phyloP scores from a whole-genome alignment of 2,797 vertebrate genomes.

The Pristis pectinata region DNA sequence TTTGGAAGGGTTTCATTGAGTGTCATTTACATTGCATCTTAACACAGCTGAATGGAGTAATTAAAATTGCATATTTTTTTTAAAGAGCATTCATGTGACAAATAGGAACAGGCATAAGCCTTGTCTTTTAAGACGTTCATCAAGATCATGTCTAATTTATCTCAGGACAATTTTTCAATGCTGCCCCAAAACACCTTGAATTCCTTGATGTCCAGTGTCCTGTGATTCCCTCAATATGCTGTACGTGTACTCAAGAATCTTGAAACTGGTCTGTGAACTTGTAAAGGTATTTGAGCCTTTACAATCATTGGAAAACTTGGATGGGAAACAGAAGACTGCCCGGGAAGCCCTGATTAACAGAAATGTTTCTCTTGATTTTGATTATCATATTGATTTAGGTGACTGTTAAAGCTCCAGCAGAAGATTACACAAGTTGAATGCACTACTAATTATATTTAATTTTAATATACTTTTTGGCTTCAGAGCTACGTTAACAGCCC shows the following conservation, averaged over 20 bases:
- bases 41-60: too few relatives aligned
- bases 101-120: too few relatives aligned
- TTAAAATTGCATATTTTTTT: too few relatives aligned
- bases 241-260: background rate
- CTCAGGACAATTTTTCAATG: too few relatives aligned
- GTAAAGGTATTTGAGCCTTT: background rate
- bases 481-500: background rate
- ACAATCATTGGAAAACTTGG: background rate
- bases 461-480: background rate
- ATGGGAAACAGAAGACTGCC: background rate
- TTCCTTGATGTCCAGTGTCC: too few relatives aligned
- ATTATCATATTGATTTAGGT: background rate
- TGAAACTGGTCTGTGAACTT: background rate
- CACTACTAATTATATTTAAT: background rate
- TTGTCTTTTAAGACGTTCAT: too few relatives aligned
- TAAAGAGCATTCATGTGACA: too few relatives aligned
- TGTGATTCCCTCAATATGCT: background rate
- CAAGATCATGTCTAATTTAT: too few relatives aligned
- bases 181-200: too few relatives aligned
- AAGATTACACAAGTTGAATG: background rate
- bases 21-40: background rate
- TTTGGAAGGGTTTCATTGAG: background rate
- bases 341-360: background rate
- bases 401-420: background rate
- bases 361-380: background rate